Conservation (phyloP, 2,113 vertebrate species). For the Xiphorhynchus elegans region DNA sequence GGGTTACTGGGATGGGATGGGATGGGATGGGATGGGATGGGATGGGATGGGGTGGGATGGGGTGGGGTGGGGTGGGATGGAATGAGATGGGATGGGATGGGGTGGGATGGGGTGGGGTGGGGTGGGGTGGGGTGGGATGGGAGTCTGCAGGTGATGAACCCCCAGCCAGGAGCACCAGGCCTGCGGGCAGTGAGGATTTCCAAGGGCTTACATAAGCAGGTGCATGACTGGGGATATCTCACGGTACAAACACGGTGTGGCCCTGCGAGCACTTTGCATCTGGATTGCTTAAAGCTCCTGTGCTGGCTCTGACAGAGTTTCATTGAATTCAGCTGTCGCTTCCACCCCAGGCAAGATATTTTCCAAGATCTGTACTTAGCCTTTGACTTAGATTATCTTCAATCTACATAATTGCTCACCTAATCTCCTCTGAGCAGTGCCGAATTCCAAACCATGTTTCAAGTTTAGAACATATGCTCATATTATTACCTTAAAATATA, state of each 20-base stretch:
- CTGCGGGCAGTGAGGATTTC: background rate
- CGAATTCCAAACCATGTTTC: background rate
- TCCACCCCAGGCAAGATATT: background rate
- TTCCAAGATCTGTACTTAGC: background rate
- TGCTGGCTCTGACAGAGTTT: background rate
- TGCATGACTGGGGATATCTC: background rate
- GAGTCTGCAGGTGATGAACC: background rate
- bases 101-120: too few relatives aligned
- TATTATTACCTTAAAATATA: constrained; percentile 30
- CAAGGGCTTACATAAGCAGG: background rate
- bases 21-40: too few relatives aligned
- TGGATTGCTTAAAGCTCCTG: background rate
- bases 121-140: too few relatives aligned
- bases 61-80: too few relatives aligned
- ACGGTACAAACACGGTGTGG: rapidly evolving
- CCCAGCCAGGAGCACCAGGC: background rate
- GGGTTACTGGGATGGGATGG: background rate
- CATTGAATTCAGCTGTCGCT: background rate
- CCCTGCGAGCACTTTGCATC: background rate
- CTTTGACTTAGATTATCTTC: constrained; percentile 11
- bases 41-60: too few relatives aligned
- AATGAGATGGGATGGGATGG: too few relatives aligned
- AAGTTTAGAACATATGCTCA: background rate
- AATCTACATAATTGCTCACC: background rate
- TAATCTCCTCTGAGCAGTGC: background rate